Evolutionary conservation across 2,113 vertebrate species (phyloP), one percentile per base, ranked within the genome.

Genomic region (Entomyzon cyanotis): DNA sequence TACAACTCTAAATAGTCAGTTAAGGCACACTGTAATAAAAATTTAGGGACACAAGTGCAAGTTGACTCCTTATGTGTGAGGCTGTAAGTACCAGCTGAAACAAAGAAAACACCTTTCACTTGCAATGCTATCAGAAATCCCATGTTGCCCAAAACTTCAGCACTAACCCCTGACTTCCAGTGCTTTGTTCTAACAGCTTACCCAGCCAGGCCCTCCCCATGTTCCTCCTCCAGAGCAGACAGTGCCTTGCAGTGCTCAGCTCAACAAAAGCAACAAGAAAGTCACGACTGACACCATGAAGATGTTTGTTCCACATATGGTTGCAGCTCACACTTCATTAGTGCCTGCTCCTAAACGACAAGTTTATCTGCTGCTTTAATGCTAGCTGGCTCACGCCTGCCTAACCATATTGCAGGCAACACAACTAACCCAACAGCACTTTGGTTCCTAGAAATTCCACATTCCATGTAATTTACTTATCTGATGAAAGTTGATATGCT

Each of bases 361-460:
- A 70, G 50, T 77, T 84, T 84, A 84, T 88, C 71, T 58, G 74
- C 56, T 50, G 69, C 88, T 95, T 67, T 87, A 76, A 95, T 0
- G 17, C 42, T 49, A 46, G 67, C 59, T 87, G 92, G 52, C 93
- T 95, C 70, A 52, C 0, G 49, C 59, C 73, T 75, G 69, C 91
- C 67, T 77, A 85, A 89, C 90, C 84, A 37, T 67, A 89, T 58
- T 11, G 8, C 89, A 93, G 52, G 64, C 50, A 94, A 80, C 87
- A 77, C 1, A 1, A 87, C 70, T 42, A 89, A 89, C 47, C 52
- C 58, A 77, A 31, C 30, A 77, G 81, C 44, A 33, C 33, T 50
- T 18, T 15, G 21, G 28, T 87, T 94, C 56, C 74, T 94, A 93
- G 84, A 94, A 92, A 94, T 84, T 52, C 79, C 70, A 71, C 5